A percentile compares a stretch with the other conserved stretches of the same genome.
Evolutionary conservation across 2,113 vertebrate species (phyloP).

Genomic region (Cyprinodon brontotheroides): DNA sequence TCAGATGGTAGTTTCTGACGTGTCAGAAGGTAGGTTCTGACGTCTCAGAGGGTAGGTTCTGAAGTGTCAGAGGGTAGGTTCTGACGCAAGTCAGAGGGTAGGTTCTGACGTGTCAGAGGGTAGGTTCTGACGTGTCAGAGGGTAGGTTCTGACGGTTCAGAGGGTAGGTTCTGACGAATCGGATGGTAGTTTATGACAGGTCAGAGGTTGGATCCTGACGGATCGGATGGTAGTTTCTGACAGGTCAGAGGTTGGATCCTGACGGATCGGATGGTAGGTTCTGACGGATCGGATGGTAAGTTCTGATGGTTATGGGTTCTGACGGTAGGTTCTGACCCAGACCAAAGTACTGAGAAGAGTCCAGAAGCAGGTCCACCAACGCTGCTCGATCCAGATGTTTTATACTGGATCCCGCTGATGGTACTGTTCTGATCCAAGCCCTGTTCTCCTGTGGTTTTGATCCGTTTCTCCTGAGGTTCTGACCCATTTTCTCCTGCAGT

Average conservation of each 20-base stretch:
- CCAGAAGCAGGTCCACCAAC: too few relatives aligned
- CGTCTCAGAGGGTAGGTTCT: constrained; percentile 38
- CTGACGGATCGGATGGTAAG: constrained; percentile 40
- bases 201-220: not conserved
- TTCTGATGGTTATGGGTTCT: not conserved
- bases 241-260: not conserved
- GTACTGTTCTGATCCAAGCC: too few relatives aligned
- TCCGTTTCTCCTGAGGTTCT: not conserved
- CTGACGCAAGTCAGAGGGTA: constrained; percentile 12
- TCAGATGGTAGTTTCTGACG: constrained; percentile 42
- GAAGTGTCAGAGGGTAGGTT: constrained; percentile 42
- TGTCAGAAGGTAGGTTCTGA: constrained; percentile 41
- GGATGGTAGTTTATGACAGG: constrained; percentile 40
- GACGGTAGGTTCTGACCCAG: too few relatives aligned
- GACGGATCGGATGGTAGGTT: constrained; percentile 43
- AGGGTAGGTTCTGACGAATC: constrained; percentile 43
- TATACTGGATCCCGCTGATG: too few relatives aligned
- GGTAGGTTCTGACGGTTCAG: constrained; percentile 37
- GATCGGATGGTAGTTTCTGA: constrained; percentile 44
- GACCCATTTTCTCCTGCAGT: constrained; percentile 14
- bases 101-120: constrained; percentile 34
- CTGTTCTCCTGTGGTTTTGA: too few relatives aligned
- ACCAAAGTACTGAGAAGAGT: too few relatives aligned
- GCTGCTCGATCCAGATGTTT: too few relatives aligned
- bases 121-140: constrained; percentile 36